Percentiles rank a stretch among this genome's conserved stretches.
phyloP scores from a whole-genome alignment of 2,113 vertebrate genomes.

The Charina bottae region DNA sequence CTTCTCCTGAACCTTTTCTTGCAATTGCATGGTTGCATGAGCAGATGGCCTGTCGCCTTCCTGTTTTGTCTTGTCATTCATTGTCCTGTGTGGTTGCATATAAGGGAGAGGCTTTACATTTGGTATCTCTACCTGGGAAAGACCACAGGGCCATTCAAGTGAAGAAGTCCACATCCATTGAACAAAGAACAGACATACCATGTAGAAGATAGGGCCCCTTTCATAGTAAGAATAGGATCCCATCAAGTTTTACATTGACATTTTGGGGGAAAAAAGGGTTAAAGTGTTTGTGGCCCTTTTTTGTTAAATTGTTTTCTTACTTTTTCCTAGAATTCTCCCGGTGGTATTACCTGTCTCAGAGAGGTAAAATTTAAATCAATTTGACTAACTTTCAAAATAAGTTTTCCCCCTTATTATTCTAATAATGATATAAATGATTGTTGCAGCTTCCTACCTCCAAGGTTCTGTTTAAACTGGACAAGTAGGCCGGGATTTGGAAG shows the following conservation, averaged over 20 bases:
- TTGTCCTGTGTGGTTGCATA: background rate
- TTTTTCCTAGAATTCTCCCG: constrained; percentile 75
- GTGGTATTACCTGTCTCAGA: constrained; percentile 77
- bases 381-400: constrained; percentile 51
- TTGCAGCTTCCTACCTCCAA: background rate
- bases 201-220: constrained; percentile 31
- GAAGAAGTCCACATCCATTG: background rate
- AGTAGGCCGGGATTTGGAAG: background rate
- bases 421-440: background rate
- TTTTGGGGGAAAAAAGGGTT: background rate
- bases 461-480: constrained; percentile 14
- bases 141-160: background rate
- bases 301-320: constrained; percentile 64
- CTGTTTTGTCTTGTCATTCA: background rate
- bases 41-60: constrained; percentile 39
- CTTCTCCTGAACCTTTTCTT: constrained; percentile 40
- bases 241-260: constrained; percentile 26
- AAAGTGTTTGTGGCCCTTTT: constrained; percentile 51
- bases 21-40: constrained; percentile 63
- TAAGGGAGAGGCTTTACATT: constrained; percentile 22
- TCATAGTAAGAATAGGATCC: constrained; percentile 29
- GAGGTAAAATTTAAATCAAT: constrained; percentile 73
- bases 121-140: constrained; percentile 29
- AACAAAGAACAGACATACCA: background rate
- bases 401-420: constrained; percentile 1